A percentile compares a stretch with the other conserved stretches of the same genome.
These are phyloP conservation scores for Idris sp. DNA, from an alignment of 1,140 invertebrate genomes.

Conservation along the genomic window DNA sequence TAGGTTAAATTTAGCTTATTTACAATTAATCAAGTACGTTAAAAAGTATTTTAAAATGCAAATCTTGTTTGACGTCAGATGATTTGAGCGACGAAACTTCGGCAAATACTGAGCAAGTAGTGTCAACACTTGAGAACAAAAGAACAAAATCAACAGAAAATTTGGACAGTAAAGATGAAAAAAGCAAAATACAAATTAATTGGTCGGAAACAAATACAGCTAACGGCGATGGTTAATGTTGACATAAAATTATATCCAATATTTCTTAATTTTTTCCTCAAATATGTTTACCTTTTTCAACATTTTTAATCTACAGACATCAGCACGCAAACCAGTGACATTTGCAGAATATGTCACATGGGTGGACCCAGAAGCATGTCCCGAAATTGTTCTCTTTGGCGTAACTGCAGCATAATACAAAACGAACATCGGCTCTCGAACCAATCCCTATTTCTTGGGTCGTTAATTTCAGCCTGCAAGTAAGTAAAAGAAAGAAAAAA, in stretches of 20 bases:
- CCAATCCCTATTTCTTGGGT: constrained; percentile 63
- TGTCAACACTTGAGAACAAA: constrained; percentile 7
- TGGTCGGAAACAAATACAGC: too few species aligned
- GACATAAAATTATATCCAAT: too few species aligned
- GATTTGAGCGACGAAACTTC: constrained; percentile 8
- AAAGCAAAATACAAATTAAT: constrained; percentile 22
- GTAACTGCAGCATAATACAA: too few species aligned
- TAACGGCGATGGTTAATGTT: too few species aligned
- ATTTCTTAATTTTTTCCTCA: too few species aligned
- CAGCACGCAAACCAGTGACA: constrained; percentile 56
- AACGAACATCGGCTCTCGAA: constrained; percentile 58
- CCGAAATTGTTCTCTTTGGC: constrained; percentile 53
- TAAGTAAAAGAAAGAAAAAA: constrained; percentile 45
- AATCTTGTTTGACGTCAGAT: constrained; percentile 13
- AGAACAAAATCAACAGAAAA: constrained; percentile 25
- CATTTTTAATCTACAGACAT: too few species aligned
- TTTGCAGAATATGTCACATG: constrained; percentile 77
- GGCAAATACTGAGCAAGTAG: constrained; percentile 6
- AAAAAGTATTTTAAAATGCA: too few species aligned
- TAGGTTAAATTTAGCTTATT: too few species aligned
- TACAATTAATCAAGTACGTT: too few species aligned
- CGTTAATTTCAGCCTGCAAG: constrained; percentile 75
- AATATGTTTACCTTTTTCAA: too few species aligned
- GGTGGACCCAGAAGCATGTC: constrained; percentile 59
- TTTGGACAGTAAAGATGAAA: constrained; percentile 22